Evolutionary conservation across 2,113 vertebrate genomes (phyloP), one percentile per base, ranked within the genome.

Genomic region (Epinephelus lanceolatus): DNA sequence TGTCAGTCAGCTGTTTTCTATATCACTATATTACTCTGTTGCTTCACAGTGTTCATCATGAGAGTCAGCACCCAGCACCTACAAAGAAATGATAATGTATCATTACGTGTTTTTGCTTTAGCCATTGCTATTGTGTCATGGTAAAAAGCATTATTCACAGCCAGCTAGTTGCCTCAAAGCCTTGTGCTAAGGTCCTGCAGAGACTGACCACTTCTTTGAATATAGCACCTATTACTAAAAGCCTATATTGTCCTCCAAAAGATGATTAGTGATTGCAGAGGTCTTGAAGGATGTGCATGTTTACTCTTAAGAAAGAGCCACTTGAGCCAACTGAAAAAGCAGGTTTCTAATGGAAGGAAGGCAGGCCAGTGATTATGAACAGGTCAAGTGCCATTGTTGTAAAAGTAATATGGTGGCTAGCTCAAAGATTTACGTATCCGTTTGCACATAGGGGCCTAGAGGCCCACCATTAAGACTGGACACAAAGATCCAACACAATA

Each of bases 401-500:
- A 18, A 78, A 79, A 56, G 25, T 82, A 73, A 85, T 76, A 69
- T 86, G 57, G 81, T 63, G 57, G 51, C 70, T 19, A 71, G 59
- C 27, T 23, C 85, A 57, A 72, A 66, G 67, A 79, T 51, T 75
- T 65, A 70, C 71, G 37, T 83, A 74, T 85, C 10, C 87, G 83
- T 93, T 80, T 68, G 84, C 30, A 9, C 65, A 23, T 30, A 57
- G 47, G 67, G 30, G 71, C 83, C 71, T 55, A 81, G 81, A 67
- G 88, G 89, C 85, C 87, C 86, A 56, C 70, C 86, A 87, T 87
- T 82, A 70, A 78, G 82, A 83, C 69, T 85, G 83, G 92, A 92
- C 86, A 94, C 90, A 93, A 91, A 88, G 84, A 76, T 92, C 76
- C 60, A 69, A 69, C 76, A 86, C 74, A 92, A 92, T 86, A 60